These are phyloP conservation scores for Ephydatia muelleri DNA, from an alignment of 37 sponge, comb jelly and placozoan genomes.

Conservation along the genomic window DNA sequence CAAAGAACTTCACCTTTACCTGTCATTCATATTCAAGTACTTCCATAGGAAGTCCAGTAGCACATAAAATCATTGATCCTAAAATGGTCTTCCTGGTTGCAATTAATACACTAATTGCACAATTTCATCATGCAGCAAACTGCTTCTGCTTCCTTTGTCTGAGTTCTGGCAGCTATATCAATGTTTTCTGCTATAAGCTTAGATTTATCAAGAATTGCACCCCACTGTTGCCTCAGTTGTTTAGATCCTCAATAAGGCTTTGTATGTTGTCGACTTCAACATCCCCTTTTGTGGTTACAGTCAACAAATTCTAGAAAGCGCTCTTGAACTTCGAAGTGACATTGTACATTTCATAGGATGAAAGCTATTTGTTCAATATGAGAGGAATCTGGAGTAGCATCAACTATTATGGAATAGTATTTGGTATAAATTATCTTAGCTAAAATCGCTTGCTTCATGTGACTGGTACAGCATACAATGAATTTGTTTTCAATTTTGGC, in stretches of 20 bases:
- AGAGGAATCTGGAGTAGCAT: slow-evolving; percentile 18
- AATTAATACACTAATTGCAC: background rate
- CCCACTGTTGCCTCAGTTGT: slow-evolving; percentile 12
- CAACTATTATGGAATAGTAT: background rate
- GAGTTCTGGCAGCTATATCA: slow-evolving; percentile 5
- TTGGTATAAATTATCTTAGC: background rate
- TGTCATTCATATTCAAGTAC: slow-evolving; percentile 9
- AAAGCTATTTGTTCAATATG: slow-evolving; percentile 11
- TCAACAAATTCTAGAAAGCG: slow-evolving; percentile 21
- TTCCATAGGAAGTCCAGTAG: slow-evolving; percentile 14
- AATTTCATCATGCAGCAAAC: slow-evolving; percentile 2
- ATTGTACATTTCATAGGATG: slow-evolving; percentile 5
- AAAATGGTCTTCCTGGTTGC: background rate
- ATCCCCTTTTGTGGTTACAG: slow-evolving; percentile 4
- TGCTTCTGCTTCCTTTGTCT: slow-evolving; percentile 1
- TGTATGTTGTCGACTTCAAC: slow-evolving; percentile 4
- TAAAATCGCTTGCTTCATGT: no score
- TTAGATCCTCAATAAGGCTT: slow-evolving; percentile 21
- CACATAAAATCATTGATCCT: background rate
- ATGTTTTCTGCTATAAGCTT: slow-evolving; percentile 1
- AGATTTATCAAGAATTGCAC: slow-evolving; percentile 11
- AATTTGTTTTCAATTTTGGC: no score
- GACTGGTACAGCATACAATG: no score
- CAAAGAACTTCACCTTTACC: background rate
- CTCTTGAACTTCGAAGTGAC: slow-evolving; percentile 6